Base-by-base conservation (phyloP, 92 coral and sea anemone genomes). In the Chrysogorgia sp. region DNA sequence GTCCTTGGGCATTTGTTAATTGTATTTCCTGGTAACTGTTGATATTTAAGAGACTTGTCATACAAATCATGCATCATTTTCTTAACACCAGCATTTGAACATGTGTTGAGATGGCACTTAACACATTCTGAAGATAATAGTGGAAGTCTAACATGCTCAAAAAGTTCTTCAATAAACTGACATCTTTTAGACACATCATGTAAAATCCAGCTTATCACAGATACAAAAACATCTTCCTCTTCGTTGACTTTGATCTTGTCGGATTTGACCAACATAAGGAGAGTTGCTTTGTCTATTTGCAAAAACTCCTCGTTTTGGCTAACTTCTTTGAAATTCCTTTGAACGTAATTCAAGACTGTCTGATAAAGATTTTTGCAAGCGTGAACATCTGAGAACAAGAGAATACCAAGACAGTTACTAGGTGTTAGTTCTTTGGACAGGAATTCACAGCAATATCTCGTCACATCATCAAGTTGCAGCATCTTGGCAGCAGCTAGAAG, bases 401-500 rank as follows among this genome's bases (percentile, higher is more conserved):
- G 83, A 58, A 93, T 87, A 9, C 97, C 97, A 2, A 93, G 65
- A 69, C 92, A 91, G 76, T 93, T 93, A 1, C 91, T 75, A 1
- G 93, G 87, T 71, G 90, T 88, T 3, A 93, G 87, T 82, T 93
- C 88, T n/a, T 77, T 91, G 40, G 67, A 75, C 43, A 93, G 68
- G 68, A 93, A 93, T 5, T 93, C 97, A 37, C 97, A 93, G 37
- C 97, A 93, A 40, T 33, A 68, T 8, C 63, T 82, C 49, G 86
- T 97, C 7, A 93, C 74, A 30, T 86, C 93, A 56, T 93, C 97
- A 20, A 93, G 75, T 81, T 93, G 97, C 0, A 93, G 75, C 97
- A 91, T 91, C 76, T 91, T 89, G n/a, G 97, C 89, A 3, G 97
- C 93, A 0, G 93, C 91, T 23, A 93, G 67, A 65, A 93, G 92